These are phyloP conservation scores for Agrilus mali DNA, from an alignment of 2,888 invertebrate genomes.

Conservation along the genomic window DNA sequence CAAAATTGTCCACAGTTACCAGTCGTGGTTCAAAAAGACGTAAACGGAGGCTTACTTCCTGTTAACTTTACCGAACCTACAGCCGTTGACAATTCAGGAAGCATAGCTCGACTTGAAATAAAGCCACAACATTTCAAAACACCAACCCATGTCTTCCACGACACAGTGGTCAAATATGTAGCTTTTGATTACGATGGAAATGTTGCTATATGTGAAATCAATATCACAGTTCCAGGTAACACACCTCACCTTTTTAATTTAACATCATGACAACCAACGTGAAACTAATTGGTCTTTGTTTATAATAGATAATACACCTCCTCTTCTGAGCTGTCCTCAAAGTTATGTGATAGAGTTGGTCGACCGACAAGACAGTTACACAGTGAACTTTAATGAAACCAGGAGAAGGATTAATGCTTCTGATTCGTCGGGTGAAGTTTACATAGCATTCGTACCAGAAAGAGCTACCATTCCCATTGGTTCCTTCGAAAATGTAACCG, in stretches of 20 bases:
- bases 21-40: constrained; percentile 76
- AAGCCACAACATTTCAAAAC: constrained; percentile 86
- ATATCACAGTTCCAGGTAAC: constrained; percentile 74
- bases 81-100: constrained; percentile 91
- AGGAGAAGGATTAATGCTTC: constrained; percentile 71
- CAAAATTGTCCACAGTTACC: constrained; percentile 92
- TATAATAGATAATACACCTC: constrained; percentile 78
- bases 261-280: background rate
- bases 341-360: constrained; percentile 88
- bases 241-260: constrained; percentile 1
- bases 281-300: constrained; percentile 6
- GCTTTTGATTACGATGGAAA: constrained; percentile 97
- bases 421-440: constrained; percentile 80
- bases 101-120: constrained; percentile 84
- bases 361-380: constrained; percentile 79
- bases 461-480: constrained; percentile 75
- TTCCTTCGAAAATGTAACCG: constrained; percentile 84
- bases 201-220: constrained; percentile 92
- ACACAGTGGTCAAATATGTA: constrained; percentile 86
- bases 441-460: constrained; percentile 70
- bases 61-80: constrained; percentile 90
- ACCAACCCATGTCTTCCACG: constrained; percentile 77
- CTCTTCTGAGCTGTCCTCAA: constrained; percentile 80
- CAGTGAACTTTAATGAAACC: constrained; percentile 85
- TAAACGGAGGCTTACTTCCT: constrained; percentile 77